Evolutionary conservation across 1,140 invertebrate species (phyloP).

Genomic region (Asobara japonica): DNA sequence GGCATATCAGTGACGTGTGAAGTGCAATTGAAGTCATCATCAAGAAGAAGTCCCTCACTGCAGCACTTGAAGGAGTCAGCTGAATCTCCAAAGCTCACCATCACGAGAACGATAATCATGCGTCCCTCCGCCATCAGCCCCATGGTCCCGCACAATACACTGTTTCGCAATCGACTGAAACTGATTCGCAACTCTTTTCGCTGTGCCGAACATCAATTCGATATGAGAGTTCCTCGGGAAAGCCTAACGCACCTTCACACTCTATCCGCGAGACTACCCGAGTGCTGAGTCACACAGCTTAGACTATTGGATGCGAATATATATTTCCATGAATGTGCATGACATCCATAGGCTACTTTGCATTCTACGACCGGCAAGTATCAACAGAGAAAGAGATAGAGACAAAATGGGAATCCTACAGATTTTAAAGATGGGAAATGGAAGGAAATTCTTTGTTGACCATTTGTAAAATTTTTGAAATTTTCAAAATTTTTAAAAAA

Average conservation of each 20-base stretch:
- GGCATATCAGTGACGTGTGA: slow-evolving; percentile 5
- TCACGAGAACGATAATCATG: slow-evolving; percentile 33
- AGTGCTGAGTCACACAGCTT: slow-evolving; percentile 6
- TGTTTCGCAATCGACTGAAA: neutral
- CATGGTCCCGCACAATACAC: neutral
- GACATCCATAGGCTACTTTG: slow-evolving; percentile 9
- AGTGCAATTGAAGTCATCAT: slow-evolving; percentile 35
- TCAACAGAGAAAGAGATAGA: neutral
- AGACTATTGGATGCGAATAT: neutral
- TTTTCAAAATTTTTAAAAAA: too few relatives aligned
- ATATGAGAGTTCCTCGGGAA: neutral
- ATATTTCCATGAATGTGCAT: neutral
- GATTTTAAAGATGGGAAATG: too few relatives aligned
- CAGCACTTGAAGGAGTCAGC: slow-evolving; percentile 41
- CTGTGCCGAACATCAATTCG: neutral
- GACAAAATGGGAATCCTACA: too few relatives aligned
- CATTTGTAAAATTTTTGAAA: too few relatives aligned
- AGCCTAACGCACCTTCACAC: neutral
- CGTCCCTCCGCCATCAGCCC: neutral
- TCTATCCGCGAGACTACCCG: neutral
- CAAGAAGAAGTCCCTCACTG: slow-evolving; percentile 38
- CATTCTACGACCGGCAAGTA: neutral
- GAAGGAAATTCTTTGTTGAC: too few relatives aligned
- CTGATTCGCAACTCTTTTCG: neutral
- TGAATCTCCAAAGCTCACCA: slow-evolving; percentile 8